Percentiles rank a stretch among this genome's conserved stretches.
Evolutionary conservation across 2,113 vertebrate species (phyloP).

Genomic region (Sprattus sprattus): DNA sequence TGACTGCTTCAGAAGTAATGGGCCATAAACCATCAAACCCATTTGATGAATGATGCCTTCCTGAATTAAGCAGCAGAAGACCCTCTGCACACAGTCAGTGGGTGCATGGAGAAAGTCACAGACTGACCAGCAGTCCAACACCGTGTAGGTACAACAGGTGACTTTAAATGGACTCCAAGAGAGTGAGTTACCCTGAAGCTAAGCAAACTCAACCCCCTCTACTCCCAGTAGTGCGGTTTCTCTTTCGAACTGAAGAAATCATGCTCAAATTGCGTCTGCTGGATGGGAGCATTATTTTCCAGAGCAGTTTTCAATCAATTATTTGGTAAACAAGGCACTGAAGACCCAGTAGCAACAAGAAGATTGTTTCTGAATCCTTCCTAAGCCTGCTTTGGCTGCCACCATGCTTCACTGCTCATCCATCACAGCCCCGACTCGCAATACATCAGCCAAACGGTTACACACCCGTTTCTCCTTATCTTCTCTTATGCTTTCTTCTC

Average conservation of each 20-base stretch:
- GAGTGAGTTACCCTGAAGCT: neutral
- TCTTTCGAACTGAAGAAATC: neutral
- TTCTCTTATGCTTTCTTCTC: neutral
- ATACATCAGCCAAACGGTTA: neutral
- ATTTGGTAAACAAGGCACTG: neutral
- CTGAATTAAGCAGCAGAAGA: neutral
- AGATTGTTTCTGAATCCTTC: neutral
- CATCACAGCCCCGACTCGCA: neutral
- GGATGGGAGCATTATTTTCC: neutral
- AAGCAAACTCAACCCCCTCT: neutral
- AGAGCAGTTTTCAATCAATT: neutral
- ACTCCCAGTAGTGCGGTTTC: neutral
- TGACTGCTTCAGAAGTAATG: too few relatives aligned
- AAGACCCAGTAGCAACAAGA: neutral
- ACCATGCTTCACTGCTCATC: neutral
- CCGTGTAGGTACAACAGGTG: neutral
- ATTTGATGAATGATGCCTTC: too few relatives aligned
- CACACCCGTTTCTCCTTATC: neutral
- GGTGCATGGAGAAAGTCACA: neutral
- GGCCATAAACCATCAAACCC: too few relatives aligned
- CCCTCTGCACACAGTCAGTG: neutral
- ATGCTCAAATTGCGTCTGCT: neutral
- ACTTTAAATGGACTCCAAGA: neutral
- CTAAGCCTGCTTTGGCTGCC: neutral
- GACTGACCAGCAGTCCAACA: neutral